A percentile compares a stretch with the other conserved stretches of the same genome.
Conservation (phyloP, 2,888 invertebrate species). For the Acanthococcus lagerstroemiae region DNA sequence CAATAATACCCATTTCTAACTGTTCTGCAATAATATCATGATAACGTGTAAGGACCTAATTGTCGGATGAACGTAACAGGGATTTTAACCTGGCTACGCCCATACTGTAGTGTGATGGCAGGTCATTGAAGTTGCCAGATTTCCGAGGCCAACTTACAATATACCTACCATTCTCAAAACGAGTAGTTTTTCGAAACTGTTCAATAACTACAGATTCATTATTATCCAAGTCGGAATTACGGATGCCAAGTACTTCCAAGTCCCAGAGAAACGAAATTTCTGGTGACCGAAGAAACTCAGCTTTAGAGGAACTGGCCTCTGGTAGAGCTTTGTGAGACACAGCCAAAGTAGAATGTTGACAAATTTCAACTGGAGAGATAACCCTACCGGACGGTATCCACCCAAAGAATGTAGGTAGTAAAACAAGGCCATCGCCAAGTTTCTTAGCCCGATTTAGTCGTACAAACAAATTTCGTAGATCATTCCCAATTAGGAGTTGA, state of each 20-base stretch:
- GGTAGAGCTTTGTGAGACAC: too few species aligned
- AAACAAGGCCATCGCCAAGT: too few species aligned
- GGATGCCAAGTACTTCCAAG: background rate
- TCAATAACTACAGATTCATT: background rate
- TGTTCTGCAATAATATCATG: background rate
- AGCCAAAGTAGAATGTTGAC: too few species aligned
- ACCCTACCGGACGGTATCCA: too few species aligned
- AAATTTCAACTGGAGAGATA: too few species aligned
- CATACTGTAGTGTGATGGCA: background rate
- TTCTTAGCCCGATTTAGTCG: too few species aligned
- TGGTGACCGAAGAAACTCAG: too few species aligned
- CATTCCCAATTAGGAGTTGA: too few species aligned
- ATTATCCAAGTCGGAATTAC: background rate
- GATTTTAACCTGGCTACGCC: background rate
- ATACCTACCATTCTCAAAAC: background rate
- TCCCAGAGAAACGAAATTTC: too few species aligned
- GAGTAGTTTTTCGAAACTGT: background rate
- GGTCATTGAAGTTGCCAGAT: background rate
- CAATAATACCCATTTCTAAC: slow-evolving; percentile 31
- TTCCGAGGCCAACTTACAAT: background rate
- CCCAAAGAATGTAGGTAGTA: too few species aligned
- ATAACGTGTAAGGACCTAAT: background rate
- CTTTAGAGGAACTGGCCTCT: too few species aligned
- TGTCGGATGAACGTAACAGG: background rate
- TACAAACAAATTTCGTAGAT: too few species aligned